These are phyloP conservation scores for Pocillopora damicornis DNA, from an alignment of 64 coral and sea anemone genomes.

Conservation along the genomic window DNA sequence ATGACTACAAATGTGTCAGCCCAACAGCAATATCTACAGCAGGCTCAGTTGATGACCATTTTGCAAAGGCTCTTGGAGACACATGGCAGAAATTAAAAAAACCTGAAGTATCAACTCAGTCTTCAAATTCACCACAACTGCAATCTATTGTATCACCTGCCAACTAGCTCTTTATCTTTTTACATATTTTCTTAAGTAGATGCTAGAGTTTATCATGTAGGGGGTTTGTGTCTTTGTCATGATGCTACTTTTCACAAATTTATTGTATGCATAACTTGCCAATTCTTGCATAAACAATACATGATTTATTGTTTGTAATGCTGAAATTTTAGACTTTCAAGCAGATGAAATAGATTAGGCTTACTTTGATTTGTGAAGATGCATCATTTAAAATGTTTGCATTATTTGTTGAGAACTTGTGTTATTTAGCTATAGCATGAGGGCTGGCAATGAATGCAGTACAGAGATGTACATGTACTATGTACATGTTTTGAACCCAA, in stretches of 20 bases:
- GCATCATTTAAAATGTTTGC: too few relatives aligned
- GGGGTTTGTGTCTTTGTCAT: neutral
- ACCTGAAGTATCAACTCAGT: slow-evolving; percentile 20
- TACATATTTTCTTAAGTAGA: neutral
- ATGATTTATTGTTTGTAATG: too few relatives aligned
- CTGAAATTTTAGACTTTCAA: too few relatives aligned
- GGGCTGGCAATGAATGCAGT: too few relatives aligned
- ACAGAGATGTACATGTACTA: too few relatives aligned
- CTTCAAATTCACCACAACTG: slow-evolving; percentile 26
- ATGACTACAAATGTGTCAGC: slow-evolving; percentile 88
- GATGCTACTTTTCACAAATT: neutral
- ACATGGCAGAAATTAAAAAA: slow-evolving; percentile 62
- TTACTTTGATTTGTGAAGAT: too few relatives aligned
- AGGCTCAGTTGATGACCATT: slow-evolving; percentile 91
- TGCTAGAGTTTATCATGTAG: neutral
- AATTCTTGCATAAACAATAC: too few relatives aligned
- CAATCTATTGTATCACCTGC: slow-evolving; percentile 42
- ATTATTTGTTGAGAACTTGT: too few relatives aligned
- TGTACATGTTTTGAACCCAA: too few relatives aligned
- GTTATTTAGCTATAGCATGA: too few relatives aligned
- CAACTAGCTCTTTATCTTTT: neutral
- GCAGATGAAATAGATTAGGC: too few relatives aligned
- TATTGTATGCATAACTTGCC: too few relatives aligned
- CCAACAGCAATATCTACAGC: slow-evolving; percentile 69
- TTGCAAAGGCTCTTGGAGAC: slow-evolving; percentile 90